Evolutionary conservation across 1,140 invertebrate genomes (phyloP).

Genomic region (Rhysida immarginata): DNA sequence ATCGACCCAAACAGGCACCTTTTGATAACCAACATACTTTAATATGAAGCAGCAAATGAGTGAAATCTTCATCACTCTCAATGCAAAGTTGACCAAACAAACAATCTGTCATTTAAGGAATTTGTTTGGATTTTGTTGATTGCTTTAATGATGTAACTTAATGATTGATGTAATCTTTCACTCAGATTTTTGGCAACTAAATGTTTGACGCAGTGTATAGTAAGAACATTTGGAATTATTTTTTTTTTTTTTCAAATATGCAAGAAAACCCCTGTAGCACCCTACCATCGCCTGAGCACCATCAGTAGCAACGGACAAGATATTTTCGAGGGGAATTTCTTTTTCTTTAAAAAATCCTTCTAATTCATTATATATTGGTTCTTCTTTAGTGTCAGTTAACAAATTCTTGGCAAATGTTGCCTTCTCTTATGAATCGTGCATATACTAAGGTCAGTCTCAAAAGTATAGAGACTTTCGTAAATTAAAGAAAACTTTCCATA

Average conservation of each 20-base stretch:
- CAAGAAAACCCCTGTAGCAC: constrained; percentile 14
- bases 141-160: constrained; percentile 14
- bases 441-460: no score
- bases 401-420: constrained; percentile 13
- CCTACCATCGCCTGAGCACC: constrained; percentile 21
- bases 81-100: no score
- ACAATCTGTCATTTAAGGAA: constrained; percentile 14
- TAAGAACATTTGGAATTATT: constrained; percentile 9
- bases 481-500: no score
- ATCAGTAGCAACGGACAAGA: constrained; percentile 23
- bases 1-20: no score
- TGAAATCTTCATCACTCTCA: no score
- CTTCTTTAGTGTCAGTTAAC: constrained; percentile 14
- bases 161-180: constrained; percentile 13
- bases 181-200: constrained; percentile 15
- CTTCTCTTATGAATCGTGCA: no score
- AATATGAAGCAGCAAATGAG: no score
- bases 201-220: constrained; percentile 16
- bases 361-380: constrained; percentile 14
- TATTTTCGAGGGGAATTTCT: constrained; percentile 22
- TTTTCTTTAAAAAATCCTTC: constrained; percentile 22
- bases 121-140: constrained; percentile 13
- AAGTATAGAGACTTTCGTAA: no score
- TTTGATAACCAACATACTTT: no score
- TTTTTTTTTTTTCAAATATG: constrained; percentile 10